Evolutionary conservation across 2,888 invertebrate species (phyloP).

Genomic region (Gandaritis pyraliata): DNA sequence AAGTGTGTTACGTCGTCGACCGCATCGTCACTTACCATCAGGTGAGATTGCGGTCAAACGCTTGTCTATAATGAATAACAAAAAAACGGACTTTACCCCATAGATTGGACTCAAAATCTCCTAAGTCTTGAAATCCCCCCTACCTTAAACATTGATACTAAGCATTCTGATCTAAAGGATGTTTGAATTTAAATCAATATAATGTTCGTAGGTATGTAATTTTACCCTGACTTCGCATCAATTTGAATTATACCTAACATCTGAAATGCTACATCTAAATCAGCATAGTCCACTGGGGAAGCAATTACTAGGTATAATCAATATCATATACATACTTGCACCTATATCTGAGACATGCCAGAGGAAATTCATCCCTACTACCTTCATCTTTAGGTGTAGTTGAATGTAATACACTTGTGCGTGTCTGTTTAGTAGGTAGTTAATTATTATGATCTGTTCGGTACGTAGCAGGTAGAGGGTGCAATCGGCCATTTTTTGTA

Average conservation of each 20-base stretch:
- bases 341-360: not conserved
- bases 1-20: too few species aligned
- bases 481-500: constrained; percentile 39
- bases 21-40: too few species aligned
- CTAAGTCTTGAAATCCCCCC: too few species aligned
- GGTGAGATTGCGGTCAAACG: too few species aligned
- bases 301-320: constrained; percentile 30
- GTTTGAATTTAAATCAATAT: too few species aligned
- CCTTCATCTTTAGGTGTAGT: constrained; percentile 8
- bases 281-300: constrained; percentile 28
- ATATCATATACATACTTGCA: constrained; percentile 24
- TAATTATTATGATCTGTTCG: constrained; percentile 67
- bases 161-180: too few species aligned
- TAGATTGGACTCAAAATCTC: too few species aligned
- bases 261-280: constrained; percentile 27
- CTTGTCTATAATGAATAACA: too few species aligned
- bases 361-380: constrained; percentile 5
- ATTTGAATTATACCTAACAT: constrained; percentile 1
- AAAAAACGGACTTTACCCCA: too few species aligned
- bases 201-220: too few species aligned
- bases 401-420: constrained; percentile 40
- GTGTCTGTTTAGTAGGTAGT: constrained; percentile 59
- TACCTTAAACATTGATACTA: too few species aligned
- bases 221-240: too few species aligned
- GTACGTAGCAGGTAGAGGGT: constrained; percentile 47